phyloP scores from a whole-genome alignment of 2,113 vertebrate species.

The Datnioides undecimradiatus region DNA sequence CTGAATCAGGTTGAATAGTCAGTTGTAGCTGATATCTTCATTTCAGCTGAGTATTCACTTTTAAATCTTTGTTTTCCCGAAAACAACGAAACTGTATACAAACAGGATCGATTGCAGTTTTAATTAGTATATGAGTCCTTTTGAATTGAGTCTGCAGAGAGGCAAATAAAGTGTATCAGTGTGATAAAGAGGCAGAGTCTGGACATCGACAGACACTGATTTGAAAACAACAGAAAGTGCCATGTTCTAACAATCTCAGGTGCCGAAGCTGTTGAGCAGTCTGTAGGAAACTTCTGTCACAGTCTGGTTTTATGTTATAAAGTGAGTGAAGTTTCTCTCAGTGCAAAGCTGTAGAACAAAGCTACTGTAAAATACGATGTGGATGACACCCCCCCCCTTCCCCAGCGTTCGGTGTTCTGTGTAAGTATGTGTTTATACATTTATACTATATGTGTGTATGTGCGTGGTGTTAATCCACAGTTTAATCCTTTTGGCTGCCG shows the following conservation, averaged over 20 bases:
- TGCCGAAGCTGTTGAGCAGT: background rate
- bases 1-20: background rate
- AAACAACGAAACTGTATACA: background rate
- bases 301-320: slow-evolving; percentile 28
- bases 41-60: too few relatives aligned
- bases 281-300: slow-evolving; percentile 22
- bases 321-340: slow-evolving; percentile 30
- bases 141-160: background rate
- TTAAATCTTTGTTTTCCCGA: background rate
- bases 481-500: slow-evolving; percentile 64
- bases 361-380: slow-evolving; percentile 52
- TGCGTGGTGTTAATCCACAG: slow-evolving; percentile 62
- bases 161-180: background rate
- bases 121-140: background rate
- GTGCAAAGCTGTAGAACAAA: slow-evolving; percentile 58
- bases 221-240: background rate
- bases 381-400: slow-evolving; percentile 20
- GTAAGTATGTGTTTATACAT: background rate
- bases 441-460: slow-evolving; percentile 6
- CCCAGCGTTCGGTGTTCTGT: slow-evolving; percentile 12
- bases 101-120: background rate
- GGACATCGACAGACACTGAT: background rate
- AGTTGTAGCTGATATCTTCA: background rate
- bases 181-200: background rate
- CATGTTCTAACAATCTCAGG: background rate